phyloP scores from a whole-genome alignment of 2,113 vertebrate species.

The Entosphenus tridentatus region DNA sequence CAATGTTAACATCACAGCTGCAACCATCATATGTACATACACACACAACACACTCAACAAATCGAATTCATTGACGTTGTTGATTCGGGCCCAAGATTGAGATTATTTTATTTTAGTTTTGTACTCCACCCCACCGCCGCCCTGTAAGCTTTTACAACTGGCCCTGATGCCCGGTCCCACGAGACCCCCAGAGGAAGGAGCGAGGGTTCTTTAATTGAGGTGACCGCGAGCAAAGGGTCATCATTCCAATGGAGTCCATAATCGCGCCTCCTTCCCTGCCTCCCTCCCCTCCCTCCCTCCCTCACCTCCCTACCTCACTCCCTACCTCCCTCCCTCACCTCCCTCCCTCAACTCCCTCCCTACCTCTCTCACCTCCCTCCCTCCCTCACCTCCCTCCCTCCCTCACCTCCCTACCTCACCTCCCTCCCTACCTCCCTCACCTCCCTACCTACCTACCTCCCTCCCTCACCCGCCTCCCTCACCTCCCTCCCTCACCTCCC shows the following conservation, averaged over 20 bases:
- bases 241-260: not conserved
- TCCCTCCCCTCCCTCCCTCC: not conserved
- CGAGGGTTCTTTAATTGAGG: too few relatives aligned
- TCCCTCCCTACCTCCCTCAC: not conserved
- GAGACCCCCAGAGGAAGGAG: too few relatives aligned
- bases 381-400: not conserved
- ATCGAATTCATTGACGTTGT: too few relatives aligned
- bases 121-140: too few relatives aligned
- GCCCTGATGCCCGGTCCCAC: too few relatives aligned
- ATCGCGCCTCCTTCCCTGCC: not conserved
- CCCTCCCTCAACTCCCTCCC: not conserved
- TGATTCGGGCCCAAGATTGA: too few relatives aligned
- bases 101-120: too few relatives aligned
- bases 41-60: too few relatives aligned
- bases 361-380: not conserved
- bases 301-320: not conserved
- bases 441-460: not conserved
- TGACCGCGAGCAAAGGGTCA: too few relatives aligned
- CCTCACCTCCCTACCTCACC: not conserved
- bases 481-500: not conserved
- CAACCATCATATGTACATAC: too few relatives aligned
- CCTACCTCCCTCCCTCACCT: not conserved
- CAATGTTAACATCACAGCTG: too few relatives aligned
- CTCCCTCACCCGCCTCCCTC: not conserved
- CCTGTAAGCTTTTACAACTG: too few relatives aligned